Conservation (phyloP, 2,113 vertebrate species). For the Zosterops japonicus region DNA sequence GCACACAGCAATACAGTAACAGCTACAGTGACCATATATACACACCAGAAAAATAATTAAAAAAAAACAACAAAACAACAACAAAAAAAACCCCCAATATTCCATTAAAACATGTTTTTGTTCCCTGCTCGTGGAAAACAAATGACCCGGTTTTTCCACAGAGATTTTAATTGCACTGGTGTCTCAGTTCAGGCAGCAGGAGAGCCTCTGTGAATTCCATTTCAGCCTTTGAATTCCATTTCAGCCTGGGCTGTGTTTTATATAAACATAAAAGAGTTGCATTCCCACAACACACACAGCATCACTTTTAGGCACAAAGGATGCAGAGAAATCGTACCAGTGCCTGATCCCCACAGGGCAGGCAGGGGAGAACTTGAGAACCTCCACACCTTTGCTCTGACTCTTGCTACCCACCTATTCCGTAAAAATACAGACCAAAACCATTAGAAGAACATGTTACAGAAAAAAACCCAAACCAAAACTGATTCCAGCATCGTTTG, state of each 20-base stretch:
- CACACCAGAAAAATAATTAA: background rate
- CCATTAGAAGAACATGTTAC: background rate
- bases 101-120: background rate
- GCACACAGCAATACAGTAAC: background rate
- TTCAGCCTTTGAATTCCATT: background rate
- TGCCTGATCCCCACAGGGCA: too few relatives aligned
- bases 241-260: background rate
- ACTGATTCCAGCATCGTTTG: background rate
- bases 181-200: background rate
- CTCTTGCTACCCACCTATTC: background rate
- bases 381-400: too few relatives aligned
- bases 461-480: background rate
- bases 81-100: background rate
- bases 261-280: fast-evolving
- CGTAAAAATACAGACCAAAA: background rate
- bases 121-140: background rate
- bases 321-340: fast-evolving
- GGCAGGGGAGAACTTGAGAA: background rate
- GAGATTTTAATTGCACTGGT: fast-evolving
- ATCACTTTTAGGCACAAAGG: too few relatives aligned
- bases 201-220: background rate
- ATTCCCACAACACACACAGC: fast-evolving
- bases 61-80: background rate
- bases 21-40: fast-evolving
- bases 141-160: fast-evolving